Base-by-base conservation (phyloP, 2,797 vertebrate species). In the Bryconaethiops microstoma region DNA sequence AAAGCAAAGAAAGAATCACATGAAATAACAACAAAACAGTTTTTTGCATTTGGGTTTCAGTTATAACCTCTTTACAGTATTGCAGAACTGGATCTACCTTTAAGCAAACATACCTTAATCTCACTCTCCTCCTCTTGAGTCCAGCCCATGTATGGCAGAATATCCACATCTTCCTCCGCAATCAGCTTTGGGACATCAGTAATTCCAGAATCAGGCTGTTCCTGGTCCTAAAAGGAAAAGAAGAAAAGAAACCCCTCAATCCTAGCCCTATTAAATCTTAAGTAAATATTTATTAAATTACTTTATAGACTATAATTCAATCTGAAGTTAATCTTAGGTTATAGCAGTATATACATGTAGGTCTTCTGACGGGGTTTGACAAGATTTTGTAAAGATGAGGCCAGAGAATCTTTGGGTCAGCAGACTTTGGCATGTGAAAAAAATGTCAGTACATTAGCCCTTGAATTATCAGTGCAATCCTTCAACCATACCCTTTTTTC, bases 401-500 rank as follows among this genome's bases (percentile, higher is more conserved):
- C 35, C 35, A 35, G 35, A 35, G 35, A 35, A 35, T 4, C 35
- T 35, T 35, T 35, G 2, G 35, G 2, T 35, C 35, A 35, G 35
- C 29, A 29, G 29, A 29, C 29, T 1, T 29, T 29, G 29, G 29
- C 29, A 29, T 29, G n/a, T 62, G 59, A 62, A 62, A 25, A 21
- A 21, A 23, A 25, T 23, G 1, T 25, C 7, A 25, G 59, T 62
- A 21, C 25, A 12, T 62, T 62, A 62, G 25, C 59, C 19, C 5
- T 16, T 65, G 35, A 40, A 9, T 12, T 2, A 8, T 67, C 1
- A 67, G 10, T 7, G 8, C 14, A 8, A 62, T 35, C 16, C 39
- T 12, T 23, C 21, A 39, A 55, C 93, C 95, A 40, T 88, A 97
- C 96, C 94, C 96, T 92, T 90, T 96, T 94, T 89, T 97, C 96